A percentile compares a stretch with the other conserved stretches of the same genome.
phyloP scores from a whole-genome alignment of 35 echinoderm and acorn worm genomes.

The Apostichopus japonicus region DNA sequence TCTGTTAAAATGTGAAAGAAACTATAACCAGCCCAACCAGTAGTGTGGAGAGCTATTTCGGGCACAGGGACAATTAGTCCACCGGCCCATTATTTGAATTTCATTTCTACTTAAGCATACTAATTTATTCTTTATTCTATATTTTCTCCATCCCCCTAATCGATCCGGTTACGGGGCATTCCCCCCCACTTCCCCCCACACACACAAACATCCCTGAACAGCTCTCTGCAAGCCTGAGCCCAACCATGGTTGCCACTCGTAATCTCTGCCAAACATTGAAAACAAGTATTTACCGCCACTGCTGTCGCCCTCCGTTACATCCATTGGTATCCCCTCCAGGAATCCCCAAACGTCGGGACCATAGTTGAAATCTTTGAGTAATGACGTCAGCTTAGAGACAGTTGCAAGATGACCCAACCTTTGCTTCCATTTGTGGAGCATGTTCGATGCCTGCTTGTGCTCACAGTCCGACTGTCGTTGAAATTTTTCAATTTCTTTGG shows the following conservation, averaged over 20 bases:
- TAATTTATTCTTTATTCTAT: no score
- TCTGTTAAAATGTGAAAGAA: no score
- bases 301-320: not conserved
- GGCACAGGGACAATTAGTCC: no score
- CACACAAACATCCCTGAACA: no score
- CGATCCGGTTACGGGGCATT: no score
- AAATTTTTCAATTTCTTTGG: not conserved
- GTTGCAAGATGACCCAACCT: not conserved
- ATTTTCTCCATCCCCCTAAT: no score
- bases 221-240: no score
- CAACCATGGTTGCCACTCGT: not conserved
- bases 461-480: not conserved
- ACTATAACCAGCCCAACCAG: no score
- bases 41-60: no score
- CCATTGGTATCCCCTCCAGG: not conserved
- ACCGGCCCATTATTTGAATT: no score
- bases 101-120: no score
- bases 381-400: not conserved
- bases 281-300: not conserved
- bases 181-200: no score
- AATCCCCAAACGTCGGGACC: not conserved
- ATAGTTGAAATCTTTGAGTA: not conserved
- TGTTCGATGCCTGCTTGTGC: not conserved
- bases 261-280: not conserved
- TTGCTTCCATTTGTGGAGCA: conserved; percentile 26